Percentiles rank a stretch among this genome's conserved stretches.
Conservation (phyloP, 2,797 vertebrate species). For the Hybognathus amarus region DNA sequence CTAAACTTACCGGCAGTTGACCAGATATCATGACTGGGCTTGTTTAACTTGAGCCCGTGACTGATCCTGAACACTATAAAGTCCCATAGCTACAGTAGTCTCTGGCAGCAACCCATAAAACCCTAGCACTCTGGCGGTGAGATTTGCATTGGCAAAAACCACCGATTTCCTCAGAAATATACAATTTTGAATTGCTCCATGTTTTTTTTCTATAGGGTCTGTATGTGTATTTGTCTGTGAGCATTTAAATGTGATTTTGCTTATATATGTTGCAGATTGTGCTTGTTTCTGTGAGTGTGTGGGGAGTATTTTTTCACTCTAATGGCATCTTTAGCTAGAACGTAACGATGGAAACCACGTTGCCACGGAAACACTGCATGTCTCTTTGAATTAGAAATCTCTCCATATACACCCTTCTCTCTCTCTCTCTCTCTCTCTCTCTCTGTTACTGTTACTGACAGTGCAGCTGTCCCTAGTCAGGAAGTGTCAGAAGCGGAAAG, state of each 20-base stretch:
- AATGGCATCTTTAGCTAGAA: constrained; percentile 83
- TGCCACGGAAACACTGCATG: constrained; percentile 91
- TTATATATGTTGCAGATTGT: constrained; percentile 39
- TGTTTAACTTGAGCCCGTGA: background rate
- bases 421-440: constrained; percentile 7
- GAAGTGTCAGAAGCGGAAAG: constrained; percentile 52
- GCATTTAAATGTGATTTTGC: constrained; percentile 7
- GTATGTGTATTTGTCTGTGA: constrained; percentile 19
- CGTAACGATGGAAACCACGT: constrained; percentile 86
- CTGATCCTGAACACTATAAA: background rate
- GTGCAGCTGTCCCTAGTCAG: constrained; percentile 76
- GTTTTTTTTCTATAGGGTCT: background rate
- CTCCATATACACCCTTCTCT: constrained; percentile 71
- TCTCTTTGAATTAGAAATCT: constrained; percentile 96
- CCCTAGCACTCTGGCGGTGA: background rate
- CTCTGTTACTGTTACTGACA: constrained; percentile 62
- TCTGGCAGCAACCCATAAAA: constrained; percentile 1
- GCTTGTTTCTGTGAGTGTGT: constrained; percentile 68
- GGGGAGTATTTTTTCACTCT: constrained; percentile 76
- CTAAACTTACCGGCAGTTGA: background rate
- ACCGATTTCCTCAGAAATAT: background rate
- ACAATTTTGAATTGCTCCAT: background rate
- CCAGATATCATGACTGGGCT: background rate
- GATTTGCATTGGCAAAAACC: background rate
- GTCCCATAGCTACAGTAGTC: background rate